Evolutionary conservation across 2,797 vertebrate genomes (phyloP).

Genomic region (Gymnothorax javanicus): DNA sequence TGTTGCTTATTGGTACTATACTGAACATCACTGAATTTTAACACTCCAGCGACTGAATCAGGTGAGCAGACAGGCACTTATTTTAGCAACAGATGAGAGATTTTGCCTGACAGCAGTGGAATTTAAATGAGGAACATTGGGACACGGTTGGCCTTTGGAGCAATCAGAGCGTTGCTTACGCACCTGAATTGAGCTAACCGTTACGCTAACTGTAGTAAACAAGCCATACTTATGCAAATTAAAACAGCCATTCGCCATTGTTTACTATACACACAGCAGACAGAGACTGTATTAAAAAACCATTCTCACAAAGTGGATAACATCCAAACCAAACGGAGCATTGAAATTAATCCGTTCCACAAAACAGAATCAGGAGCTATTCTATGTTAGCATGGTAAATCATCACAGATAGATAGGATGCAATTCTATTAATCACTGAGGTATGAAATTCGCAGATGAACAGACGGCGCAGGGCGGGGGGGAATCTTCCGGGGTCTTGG

Average conservation of each 20-base stretch:
- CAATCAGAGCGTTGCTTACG: not conserved
- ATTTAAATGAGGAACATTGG: not conserved
- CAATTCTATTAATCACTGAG: not conserved
- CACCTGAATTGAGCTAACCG: not conserved
- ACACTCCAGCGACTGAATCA: not conserved
- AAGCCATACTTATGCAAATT: not conserved
- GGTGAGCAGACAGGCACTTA: not conserved
- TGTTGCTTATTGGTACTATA: not conserved
- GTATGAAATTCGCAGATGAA: not conserved
- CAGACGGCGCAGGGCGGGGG: not conserved
- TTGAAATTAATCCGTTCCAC: not conserved
- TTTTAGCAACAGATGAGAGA: constrained; percentile 6
- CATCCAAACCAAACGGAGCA: not conserved
- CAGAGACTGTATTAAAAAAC: not conserved
- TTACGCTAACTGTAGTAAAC: not conserved
- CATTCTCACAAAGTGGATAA: not conserved
- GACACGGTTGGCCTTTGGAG: not conserved
- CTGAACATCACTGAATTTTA: not conserved
- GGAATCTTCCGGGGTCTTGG: not conserved
- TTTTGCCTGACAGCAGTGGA: not conserved
- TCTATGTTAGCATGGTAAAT: not conserved
- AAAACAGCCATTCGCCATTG: not conserved
- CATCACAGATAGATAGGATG: not conserved
- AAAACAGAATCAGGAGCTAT: not conserved
- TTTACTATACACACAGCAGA: not conserved